Evolutionary conservation across 2,888 invertebrate genomes (phyloP), one percentile per base, ranked within the genome.

Genomic region (Melitaea athalia): DNA sequence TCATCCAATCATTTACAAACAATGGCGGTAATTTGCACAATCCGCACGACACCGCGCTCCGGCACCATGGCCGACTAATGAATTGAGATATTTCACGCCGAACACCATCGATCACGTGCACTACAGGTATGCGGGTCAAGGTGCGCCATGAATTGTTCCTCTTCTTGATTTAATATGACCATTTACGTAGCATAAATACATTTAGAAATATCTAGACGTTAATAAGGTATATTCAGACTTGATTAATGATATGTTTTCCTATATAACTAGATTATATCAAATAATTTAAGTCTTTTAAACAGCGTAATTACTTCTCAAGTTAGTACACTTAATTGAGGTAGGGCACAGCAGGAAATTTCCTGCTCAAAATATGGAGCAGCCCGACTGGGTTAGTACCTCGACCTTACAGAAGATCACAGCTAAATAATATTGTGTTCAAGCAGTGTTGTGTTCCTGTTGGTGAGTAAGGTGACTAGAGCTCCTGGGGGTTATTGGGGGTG

Each of bases 41-140:
- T 45, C 63, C 55, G n/a, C 43, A 60, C 52, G 59, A 64, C 59
- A 50, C 50, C 42, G 45, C 43, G 43, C 45, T 14, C 24, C 45
- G 64, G 57, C 59, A 59, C 64, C 49, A 49, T 60, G 62, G 62
- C 66, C 73, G 74, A 75, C 76, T 84, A 85, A 86, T 84, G 82
- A 82, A 85, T 85, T 83, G 82, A 85, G 81, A 81, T 85, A 83
- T 85, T 84, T 83, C 83, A 82, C 81, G 77, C 72, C 67, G 70
- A 60, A 64, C 66, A 63, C 73, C 78, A 83, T 86, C 85, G 77
- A 85, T 86, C 85, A 83, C 69, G 69, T 63, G 47, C 45, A 31
- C 57, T 57, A 61, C 52, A 38, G 68, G 53, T 47, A 64, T 60
- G 49, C 63, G 38, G 69, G 69, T 70, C 69, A 70, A 70, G 69